Evolutionary conservation across 2,888 invertebrate species (phyloP), one percentile per base, ranked within the genome.

Genomic region (Patella ulyssiponensis): DNA sequence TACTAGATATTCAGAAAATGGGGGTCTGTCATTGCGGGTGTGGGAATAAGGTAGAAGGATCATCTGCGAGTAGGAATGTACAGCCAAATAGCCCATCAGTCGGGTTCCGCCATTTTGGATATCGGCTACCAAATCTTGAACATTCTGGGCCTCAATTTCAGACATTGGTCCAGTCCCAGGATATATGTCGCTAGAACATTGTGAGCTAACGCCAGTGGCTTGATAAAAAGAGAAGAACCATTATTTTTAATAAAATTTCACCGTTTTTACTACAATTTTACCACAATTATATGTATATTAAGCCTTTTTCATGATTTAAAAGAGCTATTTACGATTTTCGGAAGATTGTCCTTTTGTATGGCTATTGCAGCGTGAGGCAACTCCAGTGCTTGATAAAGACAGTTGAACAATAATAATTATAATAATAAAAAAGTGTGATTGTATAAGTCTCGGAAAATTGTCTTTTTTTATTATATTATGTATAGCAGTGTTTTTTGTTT

Each of bases 11-110:
- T 12, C 15, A 12, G 1, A 33, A 51, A 69, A 69, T 58, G 23
- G 20, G 17, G 74, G 74, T 27, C 51, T 74, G 11, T 7, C 9
- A 2, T 14, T 14, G 15, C 20, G 2, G 20, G 17, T 52, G 23
- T 44, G 64, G 17, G 74, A 74, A 20, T 69, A 74, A 0, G 74
- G 74, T 7, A 69, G 52, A 14, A 74, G 64, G 9, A 74, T 51
- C 44, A 74, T 58, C 23, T 74, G 74, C 3, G 74, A 74, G 51
- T 74, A 74, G n/a, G 74, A 69, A 23, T 74, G 74, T n/a, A 74
- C 51, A 2, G 74, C 74, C 15, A 74, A 69, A 23, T 64, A 74
- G n/a, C 51, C 74, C 2, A 64, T 27, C 5, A 44, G 58, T 44
- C 74, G 58, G 5, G 51, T 51, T 20, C 74, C 74, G 2, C 58